These are phyloP conservation scores for Pterocles gutturalis DNA, from an alignment of 2,113 vertebrate genomes.

Conservation along the genomic window DNA sequence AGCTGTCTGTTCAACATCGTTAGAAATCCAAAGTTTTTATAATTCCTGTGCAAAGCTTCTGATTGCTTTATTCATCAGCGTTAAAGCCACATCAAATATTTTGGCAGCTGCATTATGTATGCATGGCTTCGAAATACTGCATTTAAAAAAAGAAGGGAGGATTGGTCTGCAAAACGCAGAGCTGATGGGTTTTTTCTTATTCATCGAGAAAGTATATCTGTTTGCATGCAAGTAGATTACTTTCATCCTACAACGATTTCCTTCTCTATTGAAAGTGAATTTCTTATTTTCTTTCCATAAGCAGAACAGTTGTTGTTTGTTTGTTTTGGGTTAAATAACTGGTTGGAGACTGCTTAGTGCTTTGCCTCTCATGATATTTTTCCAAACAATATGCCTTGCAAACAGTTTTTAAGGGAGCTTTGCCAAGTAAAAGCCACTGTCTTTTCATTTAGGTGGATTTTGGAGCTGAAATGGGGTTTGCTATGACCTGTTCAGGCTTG, in stretches of 20 bases:
- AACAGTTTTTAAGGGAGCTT: not conserved
- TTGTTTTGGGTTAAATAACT: not conserved
- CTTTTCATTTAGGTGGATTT: not conserved
- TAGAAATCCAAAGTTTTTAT: not conserved
- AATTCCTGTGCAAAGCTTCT: constrained; percentile 19
- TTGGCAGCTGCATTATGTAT: constrained; percentile 19
- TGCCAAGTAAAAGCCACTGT: not conserved
- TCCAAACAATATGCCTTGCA: not conserved
- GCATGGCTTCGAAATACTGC: constrained; percentile 19
- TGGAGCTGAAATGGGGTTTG: not conserved
- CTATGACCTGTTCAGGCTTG: not conserved
- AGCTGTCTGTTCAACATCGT: not conserved
- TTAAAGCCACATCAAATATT: constrained; percentile 18
- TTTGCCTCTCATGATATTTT: not conserved
- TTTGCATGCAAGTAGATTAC: not conserved
- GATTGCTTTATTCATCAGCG: not conserved
- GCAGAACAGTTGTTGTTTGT: not conserved
- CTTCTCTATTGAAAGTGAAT: not conserved
- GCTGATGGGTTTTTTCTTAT: not conserved
- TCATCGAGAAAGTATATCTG: constrained; percentile 22
- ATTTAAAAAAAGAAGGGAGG: not conserved
- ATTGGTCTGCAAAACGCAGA: constrained; percentile 11
- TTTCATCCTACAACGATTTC: not conserved
- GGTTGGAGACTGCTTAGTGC: not conserved
- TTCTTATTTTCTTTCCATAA: not conserved